Base-by-base conservation (phyloP, 2,797 vertebrate species). In the Lophotriccus pileatus region DNA sequence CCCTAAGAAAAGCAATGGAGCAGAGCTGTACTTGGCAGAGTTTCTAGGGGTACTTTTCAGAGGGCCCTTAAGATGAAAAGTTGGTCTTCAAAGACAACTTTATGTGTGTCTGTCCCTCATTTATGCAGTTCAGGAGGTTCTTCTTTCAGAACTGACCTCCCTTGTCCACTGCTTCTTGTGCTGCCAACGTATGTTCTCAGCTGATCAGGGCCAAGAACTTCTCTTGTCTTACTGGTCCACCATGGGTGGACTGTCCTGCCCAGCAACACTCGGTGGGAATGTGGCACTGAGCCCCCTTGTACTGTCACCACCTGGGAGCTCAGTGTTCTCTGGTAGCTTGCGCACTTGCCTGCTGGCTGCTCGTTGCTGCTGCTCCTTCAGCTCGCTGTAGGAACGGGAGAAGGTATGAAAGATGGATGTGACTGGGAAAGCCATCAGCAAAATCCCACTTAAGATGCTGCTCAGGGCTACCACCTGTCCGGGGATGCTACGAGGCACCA, bases 371-470 rank as follows among this genome's bases (percentile, higher is more conserved):
- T 99, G 98, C 96, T 99, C 99, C 94, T 99, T 99, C 91, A 99
- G 98, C 97, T 99, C 99, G 6, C 98, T 96, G 93, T 99, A 99
- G 73, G 99, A 99, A 87, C 99, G 98, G 3, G 99, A 99, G 96
- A 99, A 99, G 43, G 99, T 99, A 95, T 99, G 99, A 96, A 99
- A 99, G 98, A 99, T 99, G 94, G 99, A 99, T 0, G 99, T 99
- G 95, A 99, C 99, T 0, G 99, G 99, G 92, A 99, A 99, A 30
- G 99, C 99, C 99, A 99, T 99, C 92, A 99, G 98, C 93, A 99
- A 98, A 97, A 99, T 99, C 81, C 99, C 99, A 24, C 99, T 99
- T 96, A 99, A 95, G 97, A 99, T 99, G 96, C 99, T 99, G 98
- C 99, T 99, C 58, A 99, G 98, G 8, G 99, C 99, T 88, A 99